These are phyloP conservation scores for Escarpia spicata DNA, from an alignment of 2,888 invertebrate genomes.

Conservation along the genomic window DNA sequence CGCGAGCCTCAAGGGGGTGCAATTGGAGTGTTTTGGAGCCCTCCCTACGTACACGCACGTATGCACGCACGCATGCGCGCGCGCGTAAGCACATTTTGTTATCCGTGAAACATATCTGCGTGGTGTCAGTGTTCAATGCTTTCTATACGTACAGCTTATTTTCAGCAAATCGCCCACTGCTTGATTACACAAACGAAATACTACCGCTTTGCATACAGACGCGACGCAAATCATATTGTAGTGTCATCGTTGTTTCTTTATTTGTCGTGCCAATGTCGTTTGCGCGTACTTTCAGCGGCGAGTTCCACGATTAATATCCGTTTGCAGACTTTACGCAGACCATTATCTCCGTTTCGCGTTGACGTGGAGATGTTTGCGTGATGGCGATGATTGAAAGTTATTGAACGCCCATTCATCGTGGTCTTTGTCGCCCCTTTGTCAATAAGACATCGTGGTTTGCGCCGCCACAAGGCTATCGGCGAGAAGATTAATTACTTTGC, in stretches of 20 bases:
- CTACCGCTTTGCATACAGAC: slow-evolving; percentile 10
- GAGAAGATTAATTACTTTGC: neutral
- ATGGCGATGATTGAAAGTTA: slow-evolving; percentile 9
- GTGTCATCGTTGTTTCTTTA: neutral
- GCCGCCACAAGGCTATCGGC: neutral
- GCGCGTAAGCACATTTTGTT: neutral
- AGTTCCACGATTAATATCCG: neutral
- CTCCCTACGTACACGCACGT: too few relatives aligned
- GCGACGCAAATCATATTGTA: neutral
- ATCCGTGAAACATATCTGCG: neutral
- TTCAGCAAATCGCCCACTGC: neutral
- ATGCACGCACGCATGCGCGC: too few relatives aligned
- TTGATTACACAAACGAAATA: neutral
- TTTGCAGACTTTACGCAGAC: neutral
- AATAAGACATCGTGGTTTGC: neutral
- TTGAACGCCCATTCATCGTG: neutral
- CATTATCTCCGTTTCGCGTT: neutral
- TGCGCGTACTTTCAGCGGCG: neutral
- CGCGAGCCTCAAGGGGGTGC: too few relatives aligned
- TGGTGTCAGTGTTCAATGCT: neutral
- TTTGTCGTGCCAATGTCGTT: neutral
- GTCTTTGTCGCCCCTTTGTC: neutral
- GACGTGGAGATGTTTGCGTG: neutral
- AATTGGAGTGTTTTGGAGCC: too few relatives aligned
- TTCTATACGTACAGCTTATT: neutral